Evolutionary conservation across 2,113 vertebrate genomes (phyloP).

Genomic region (Xyliphius kryptos): DNA sequence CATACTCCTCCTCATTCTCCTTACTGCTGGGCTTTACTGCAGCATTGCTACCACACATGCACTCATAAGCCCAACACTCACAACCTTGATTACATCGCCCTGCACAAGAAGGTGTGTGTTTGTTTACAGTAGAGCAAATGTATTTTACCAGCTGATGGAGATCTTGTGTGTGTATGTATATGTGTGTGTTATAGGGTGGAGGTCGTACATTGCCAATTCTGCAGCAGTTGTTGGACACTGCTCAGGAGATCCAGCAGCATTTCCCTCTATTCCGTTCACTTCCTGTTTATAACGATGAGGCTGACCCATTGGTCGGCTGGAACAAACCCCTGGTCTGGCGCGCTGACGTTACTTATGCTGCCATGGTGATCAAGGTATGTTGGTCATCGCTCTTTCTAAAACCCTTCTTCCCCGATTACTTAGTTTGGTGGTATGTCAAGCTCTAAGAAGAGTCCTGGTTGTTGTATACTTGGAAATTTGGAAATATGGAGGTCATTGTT

Average conservation of each 20-base stretch:
- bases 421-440: too few relatives aligned
- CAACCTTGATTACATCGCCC: slow-evolving; percentile 82
- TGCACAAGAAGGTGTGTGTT: slow-evolving; percentile 73
- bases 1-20: slow-evolving; percentile 74
- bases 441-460: too few relatives aligned
- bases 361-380: too few relatives aligned
- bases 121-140: too few relatives aligned
- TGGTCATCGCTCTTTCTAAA: too few relatives aligned
- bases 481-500: too few relatives aligned
- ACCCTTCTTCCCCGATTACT: too few relatives aligned
- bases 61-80: too few relatives aligned
- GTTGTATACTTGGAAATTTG: too few relatives aligned
- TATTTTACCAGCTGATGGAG: too few relatives aligned
- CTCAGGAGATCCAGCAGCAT: slow-evolving; percentile 69
- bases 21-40: slow-evolving; percentile 83
- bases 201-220: slow-evolving; percentile 80
- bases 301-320: slow-evolving; percentile 94
- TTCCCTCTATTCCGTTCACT: slow-evolving; percentile 73
- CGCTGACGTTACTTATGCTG: slow-evolving; percentile 88
- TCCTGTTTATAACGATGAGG: slow-evolving; percentile 91
- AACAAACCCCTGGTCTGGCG: slow-evolving; percentile 79
- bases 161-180: background rate
- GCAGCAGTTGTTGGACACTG: slow-evolving; percentile 73
- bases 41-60: slow-evolving; percentile 69
- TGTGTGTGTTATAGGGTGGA: slow-evolving; percentile 69